Base-by-base conservation (phyloP, 2,888 invertebrate genomes). In the Heteropelma amictum region DNA sequence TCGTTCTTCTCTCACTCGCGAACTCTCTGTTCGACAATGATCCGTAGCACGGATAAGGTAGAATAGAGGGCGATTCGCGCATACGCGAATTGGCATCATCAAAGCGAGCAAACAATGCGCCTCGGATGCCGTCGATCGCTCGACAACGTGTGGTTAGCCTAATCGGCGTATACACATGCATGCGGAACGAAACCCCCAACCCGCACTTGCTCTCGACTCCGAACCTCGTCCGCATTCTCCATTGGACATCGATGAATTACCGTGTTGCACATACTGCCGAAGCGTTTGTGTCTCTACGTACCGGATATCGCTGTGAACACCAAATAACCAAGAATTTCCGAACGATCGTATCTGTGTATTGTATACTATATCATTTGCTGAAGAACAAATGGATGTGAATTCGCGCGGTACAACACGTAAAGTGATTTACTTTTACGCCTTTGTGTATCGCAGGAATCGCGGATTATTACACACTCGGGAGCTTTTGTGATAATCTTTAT, bases 101-200 rank as follows among this genome's bases (percentile, higher is more conserved):
- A 88, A 88, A 88, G 87, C 86, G 85, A 88, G 85, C 87, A 88
- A 89, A 88, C 87, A 88, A 88, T 88, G 83, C 81, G 79, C 56
- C 47, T 76, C 82, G 86, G 83, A 86, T 86, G 85, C 86, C 85
- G 83, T 82, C 85, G 87, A 86, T 83, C 83, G 83, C 84, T 85
- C 86, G 86, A 87, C 86, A 89, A 88, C 87, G 88, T 87, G 87
- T 87, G 88, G 88, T 89, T 87, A 88, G 86, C 86, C 85, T 88
- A 88, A 88, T 88, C 88, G 86, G 86, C 85, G 85, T 83, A 82
- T 60, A 47, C 35, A 30, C 28, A 64, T 64, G 30, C 33, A 56
- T 30, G 54, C 30, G 30, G 14, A 30, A 33, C 28, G 17, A 49
- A 49, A 40, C 54, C 42, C n/a, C 23, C 65, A 26, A 42, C 54